Evolutionary conservation across 1,140 invertebrate species (phyloP).

Genomic region (Drosophila elegans): DNA sequence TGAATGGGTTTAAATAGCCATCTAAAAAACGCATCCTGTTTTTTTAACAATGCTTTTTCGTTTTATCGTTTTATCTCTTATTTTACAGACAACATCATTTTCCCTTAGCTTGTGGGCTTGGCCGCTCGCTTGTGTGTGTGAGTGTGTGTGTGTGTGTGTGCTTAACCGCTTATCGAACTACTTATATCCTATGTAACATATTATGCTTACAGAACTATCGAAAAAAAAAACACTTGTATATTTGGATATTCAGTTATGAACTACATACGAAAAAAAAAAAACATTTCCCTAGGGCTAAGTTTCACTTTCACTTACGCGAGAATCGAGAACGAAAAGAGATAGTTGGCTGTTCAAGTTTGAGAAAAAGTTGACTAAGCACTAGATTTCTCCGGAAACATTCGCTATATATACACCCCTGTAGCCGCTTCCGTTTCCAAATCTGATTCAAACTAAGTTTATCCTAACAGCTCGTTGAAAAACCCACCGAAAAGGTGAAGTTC

Average conservation of each 20-base stretch:
- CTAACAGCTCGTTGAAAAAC: neutral
- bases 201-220: conserved; percentile 45
- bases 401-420: conserved; percentile 13
- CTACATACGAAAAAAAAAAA: conserved; percentile 33
- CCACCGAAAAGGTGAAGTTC: neutral
- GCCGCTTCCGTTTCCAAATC: conserved; percentile 1
- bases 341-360: conserved; percentile 15
- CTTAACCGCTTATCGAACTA: conserved; percentile 1
- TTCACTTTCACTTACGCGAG: conserved; percentile 10
- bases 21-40: neutral
- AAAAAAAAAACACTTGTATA: conserved; percentile 56
- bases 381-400: conserved; percentile 12
- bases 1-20: neutral
- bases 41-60: conserved; percentile 10
- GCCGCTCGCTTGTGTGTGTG: conserved; percentile 39
- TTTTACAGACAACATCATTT: conserved; percentile 43
- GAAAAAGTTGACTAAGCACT: conserved; percentile 12
- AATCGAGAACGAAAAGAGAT: conserved; percentile 5
- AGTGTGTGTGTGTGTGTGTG: neutral
- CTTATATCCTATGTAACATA: conserved; percentile 42
- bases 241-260: conserved; percentile 57
- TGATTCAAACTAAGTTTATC: neutral
- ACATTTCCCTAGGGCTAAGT: conserved; percentile 46
- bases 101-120: conserved; percentile 50
- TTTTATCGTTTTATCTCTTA: conserved; percentile 10